These are phyloP conservation scores for Paedocypris micromegethes DNA, from an alignment of 2,797 vertebrate species.

Conservation along the genomic window DNA sequence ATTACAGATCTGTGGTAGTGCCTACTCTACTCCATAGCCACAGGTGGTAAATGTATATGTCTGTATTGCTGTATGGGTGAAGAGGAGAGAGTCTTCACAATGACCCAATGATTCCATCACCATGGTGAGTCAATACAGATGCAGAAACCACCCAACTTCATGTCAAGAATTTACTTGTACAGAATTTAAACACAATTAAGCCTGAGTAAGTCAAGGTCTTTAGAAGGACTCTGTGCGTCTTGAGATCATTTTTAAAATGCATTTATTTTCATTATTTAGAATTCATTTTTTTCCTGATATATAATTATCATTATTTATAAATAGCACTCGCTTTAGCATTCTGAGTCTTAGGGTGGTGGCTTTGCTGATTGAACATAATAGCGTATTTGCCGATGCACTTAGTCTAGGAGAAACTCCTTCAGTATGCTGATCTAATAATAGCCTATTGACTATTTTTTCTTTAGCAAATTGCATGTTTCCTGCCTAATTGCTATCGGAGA, in stretches of 20 bases:
- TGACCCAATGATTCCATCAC: conserved; percentile 42
- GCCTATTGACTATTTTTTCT: conserved; percentile 60
- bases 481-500: conserved; percentile 78
- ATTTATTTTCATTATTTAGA: too few species aligned
- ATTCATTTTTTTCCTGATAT: too few species aligned
- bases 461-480: conserved; percentile 69
- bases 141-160: conserved; percentile 1
- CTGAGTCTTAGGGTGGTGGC: too few species aligned
- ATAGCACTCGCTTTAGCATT: too few species aligned
- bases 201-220: too few species aligned
- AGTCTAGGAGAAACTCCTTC: conserved; percentile 48
- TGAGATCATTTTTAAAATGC: too few species aligned
- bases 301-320: too few species aligned
- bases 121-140: conserved; percentile 31
- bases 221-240: too few species aligned
- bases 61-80: conserved; percentile 33
- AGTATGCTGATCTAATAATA: conserved; percentile 64
- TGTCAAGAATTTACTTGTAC: neutral
- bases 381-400: conserved; percentile 33
- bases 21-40: conserved; percentile 14
- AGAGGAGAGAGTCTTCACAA: conserved; percentile 30
- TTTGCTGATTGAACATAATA: too few species aligned
- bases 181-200: neutral
- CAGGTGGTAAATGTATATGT: conserved; percentile 20
- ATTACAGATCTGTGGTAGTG: conserved; percentile 18